These are phyloP conservation scores for Clarias macrocephalus DNA, from an alignment of 2,113 vertebrate species.

Conservation along the genomic window DNA sequence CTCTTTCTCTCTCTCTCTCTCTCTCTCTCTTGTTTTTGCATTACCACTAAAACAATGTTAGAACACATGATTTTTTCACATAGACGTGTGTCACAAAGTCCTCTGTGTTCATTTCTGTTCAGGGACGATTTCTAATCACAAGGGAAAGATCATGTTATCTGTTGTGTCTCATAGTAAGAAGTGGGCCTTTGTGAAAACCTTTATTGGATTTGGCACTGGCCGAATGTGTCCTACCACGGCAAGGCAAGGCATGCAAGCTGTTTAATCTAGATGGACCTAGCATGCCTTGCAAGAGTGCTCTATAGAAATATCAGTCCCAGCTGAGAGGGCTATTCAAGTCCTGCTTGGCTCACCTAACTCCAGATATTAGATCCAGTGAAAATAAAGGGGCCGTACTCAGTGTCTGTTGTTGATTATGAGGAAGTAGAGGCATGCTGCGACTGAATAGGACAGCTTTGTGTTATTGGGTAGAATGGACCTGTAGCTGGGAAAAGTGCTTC, in stretches of 20 bases:
- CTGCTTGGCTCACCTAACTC: constrained; percentile 64
- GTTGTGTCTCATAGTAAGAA: constrained; percentile 67
- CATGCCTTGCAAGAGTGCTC: constrained; percentile 23
- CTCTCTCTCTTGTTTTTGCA: neutral
- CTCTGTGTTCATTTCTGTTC: constrained; percentile 64
- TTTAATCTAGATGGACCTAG: constrained; percentile 53
- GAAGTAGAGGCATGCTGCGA: constrained; percentile 15
- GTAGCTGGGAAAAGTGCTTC: constrained; percentile 65
- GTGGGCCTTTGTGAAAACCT: constrained; percentile 66
- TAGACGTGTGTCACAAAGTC: constrained; percentile 62
- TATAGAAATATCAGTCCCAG: constrained; percentile 39
- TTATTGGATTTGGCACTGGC: constrained; percentile 71
- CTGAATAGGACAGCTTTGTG: constrained; percentile 36
- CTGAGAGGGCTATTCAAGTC: constrained; percentile 64
- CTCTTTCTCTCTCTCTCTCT: neutral
- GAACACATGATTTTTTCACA: constrained; percentile 58
- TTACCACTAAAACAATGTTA: constrained; percentile 50
- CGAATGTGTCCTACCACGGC: constrained; percentile 50
- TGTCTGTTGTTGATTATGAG: constrained; percentile 65
- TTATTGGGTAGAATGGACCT: constrained; percentile 44
- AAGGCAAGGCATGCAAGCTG: constrained; percentile 50
- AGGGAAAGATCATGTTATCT: constrained; percentile 70
- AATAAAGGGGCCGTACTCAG: constrained; percentile 70
- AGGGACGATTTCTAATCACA: constrained; percentile 57
- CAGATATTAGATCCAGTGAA: constrained; percentile 71